These are phyloP conservation scores for Sycophila texana DNA, from an alignment of 2,888 invertebrate genomes.

Conservation along the genomic window DNA sequence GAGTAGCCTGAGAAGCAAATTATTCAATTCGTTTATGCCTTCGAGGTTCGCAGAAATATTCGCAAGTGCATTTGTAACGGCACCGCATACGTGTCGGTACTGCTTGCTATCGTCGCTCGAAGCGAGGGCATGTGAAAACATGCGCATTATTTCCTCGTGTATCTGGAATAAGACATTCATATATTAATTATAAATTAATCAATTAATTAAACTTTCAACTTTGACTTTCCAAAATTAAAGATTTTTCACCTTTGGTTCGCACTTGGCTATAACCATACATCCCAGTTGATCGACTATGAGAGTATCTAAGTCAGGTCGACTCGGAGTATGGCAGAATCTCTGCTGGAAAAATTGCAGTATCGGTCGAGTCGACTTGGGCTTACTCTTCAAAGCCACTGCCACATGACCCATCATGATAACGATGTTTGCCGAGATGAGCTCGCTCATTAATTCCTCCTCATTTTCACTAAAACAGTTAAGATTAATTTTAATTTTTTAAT, in stretches of 20 bases:
- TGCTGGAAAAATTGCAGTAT: conserved; percentile 98
- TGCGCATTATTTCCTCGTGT: conserved; percentile 97
- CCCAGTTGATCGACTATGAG: conserved; percentile 98
- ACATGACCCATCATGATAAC: conserved; percentile 98
- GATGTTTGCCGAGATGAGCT: conserved; percentile 95
- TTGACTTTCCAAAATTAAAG: too few relatives aligned
- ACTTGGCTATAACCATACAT: conserved; percentile 97
- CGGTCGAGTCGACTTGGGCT: conserved; percentile 94
- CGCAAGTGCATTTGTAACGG: conserved; percentile 96
- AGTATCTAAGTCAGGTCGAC: conserved; percentile 86
- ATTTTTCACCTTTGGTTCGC: conserved; percentile 80
- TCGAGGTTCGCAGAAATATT: conserved; percentile 96
- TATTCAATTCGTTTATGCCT: conserved; percentile 89
- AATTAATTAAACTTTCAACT: too few relatives aligned
- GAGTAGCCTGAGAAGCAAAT: conserved; percentile 90
- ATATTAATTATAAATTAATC: too few relatives aligned
- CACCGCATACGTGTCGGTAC: conserved; percentile 90
- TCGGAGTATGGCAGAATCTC: conserved; percentile 94
- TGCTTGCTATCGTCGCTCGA: conserved; percentile 77
- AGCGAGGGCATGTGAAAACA: conserved; percentile 95
- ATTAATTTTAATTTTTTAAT: neutral
- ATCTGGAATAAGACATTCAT: too few relatives aligned
- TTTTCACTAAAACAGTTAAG: conserved; percentile 60
- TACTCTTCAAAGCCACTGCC: conserved; percentile 94
- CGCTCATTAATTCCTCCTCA: conserved; percentile 77